Conservation (phyloP, 2,797 vertebrate species). For the Coccyzus lansbergi region DNA sequence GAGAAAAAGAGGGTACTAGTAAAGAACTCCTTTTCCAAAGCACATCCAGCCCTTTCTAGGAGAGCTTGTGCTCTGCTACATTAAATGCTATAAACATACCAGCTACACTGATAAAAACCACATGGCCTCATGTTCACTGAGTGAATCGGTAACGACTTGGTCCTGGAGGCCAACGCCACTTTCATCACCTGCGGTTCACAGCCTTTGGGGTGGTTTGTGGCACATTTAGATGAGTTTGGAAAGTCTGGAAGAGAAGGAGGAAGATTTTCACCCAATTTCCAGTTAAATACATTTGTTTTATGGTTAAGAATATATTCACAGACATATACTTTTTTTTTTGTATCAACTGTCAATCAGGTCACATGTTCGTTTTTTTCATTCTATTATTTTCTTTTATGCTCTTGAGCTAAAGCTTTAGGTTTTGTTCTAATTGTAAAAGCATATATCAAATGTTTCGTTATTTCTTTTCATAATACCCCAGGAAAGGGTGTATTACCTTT, state of each 20-base stretch:
- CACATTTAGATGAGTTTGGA: not conserved
- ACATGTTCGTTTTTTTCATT: not conserved
- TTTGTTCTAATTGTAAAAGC: conserved; percentile 74
- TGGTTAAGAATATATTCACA: not conserved
- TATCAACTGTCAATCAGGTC: conserved; percentile 13
- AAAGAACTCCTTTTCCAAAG: not conserved
- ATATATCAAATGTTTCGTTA: conserved; percentile 71
- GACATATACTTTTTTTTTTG: not conserved
- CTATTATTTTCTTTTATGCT: conserved; percentile 45
- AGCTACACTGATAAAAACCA: not conserved
- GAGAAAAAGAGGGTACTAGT: not conserved
- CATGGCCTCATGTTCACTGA: not conserved
- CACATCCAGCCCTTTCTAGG: not conserved
- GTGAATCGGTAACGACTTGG: not conserved
- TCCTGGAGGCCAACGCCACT: not conserved
- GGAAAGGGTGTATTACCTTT: conserved; percentile 71
- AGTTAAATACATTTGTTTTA: not conserved
- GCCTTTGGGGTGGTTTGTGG: not conserved
- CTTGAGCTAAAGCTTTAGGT: conserved; percentile 67
- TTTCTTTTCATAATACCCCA: conserved; percentile 69
- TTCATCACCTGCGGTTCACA: not conserved
- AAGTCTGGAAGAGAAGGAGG: not conserved
- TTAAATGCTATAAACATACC: not conserved
- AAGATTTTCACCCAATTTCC: not conserved
- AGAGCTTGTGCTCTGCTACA: not conserved